phyloP scores from a whole-genome alignment of 2,797 vertebrate species.

The Adelosebastes latens region DNA sequence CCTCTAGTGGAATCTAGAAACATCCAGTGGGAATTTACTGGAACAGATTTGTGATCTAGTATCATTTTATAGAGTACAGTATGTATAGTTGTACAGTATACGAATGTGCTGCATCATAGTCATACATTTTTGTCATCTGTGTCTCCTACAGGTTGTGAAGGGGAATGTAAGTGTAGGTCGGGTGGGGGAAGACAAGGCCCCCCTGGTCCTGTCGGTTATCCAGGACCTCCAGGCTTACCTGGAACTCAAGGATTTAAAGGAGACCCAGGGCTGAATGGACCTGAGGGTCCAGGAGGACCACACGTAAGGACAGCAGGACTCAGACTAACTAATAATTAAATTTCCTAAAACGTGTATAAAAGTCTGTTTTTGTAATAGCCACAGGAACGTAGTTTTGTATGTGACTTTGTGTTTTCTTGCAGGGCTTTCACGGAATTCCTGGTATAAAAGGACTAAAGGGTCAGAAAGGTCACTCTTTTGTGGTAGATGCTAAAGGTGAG shows the following conservation, averaged over 20 bases:
- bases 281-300: constrained; percentile 49
- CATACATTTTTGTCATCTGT: neutral
- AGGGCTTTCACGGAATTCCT: constrained; percentile 62
- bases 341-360: neutral
- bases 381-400: neutral
- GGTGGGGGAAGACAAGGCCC: constrained; percentile 4
- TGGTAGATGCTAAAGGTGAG: constrained; percentile 52
- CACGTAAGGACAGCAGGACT: constrained; percentile 39
- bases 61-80: neutral
- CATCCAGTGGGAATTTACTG: neutral
- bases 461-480: constrained; percentile 64
- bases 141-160: constrained; percentile 54
- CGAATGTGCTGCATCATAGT: neutral
- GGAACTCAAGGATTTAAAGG: constrained; percentile 60
- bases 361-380: neutral
- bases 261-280: constrained; percentile 56
- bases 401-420: constrained; percentile 3
- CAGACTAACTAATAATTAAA: neutral
- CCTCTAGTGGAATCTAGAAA: neutral
- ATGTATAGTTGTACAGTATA: neutral
- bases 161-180: constrained; percentile 51
- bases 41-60: neutral
- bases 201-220: constrained; percentile 54
- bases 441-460: constrained; percentile 72
- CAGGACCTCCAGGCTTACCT: constrained; percentile 60